Percentiles rank a stretch among this genome's conserved stretches.
Evolutionary conservation across 2,113 vertebrate genomes (phyloP).

Genomic region (Trinectes maculatus): DNA sequence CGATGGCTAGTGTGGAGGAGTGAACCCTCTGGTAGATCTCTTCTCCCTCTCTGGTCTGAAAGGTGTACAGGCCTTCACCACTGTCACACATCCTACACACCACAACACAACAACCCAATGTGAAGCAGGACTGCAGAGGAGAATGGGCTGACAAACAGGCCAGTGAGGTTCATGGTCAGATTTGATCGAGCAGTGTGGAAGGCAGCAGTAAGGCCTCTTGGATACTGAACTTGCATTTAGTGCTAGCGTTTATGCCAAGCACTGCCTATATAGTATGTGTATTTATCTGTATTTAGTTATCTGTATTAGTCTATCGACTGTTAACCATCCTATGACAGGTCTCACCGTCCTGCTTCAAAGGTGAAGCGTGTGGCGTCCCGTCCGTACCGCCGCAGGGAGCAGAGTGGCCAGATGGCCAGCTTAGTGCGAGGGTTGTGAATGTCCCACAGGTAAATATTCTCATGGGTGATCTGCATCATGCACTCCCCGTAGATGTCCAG

Average conservation of each 20-base stretch:
- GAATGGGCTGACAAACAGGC: no score
- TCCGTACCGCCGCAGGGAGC: conserved; percentile 92
- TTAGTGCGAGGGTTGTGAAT: conserved; percentile 92
- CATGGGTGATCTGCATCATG: conserved; percentile 96
- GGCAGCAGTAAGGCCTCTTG: not conserved
- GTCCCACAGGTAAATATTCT: conserved; percentile 99
- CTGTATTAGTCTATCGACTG: no score
- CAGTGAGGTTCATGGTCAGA: no score
- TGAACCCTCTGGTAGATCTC: conserved; percentile 98
- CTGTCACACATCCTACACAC: conserved; percentile 92
- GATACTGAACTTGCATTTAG: not conserved
- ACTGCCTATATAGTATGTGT: no score
- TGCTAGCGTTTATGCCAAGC: no score
- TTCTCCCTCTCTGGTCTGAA: conserved; percentile 95
- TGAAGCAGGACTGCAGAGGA: not conserved
- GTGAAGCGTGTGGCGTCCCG: conserved; percentile 93
- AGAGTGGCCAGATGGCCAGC: conserved; percentile 95
- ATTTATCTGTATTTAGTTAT: no score
- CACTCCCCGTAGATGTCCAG: conserved; percentile 96
- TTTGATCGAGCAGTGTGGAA: not conserved
- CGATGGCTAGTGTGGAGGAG: conserved; percentile 91
- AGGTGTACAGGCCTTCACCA: conserved; percentile 96
- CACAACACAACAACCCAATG: conserved; percentile 7
- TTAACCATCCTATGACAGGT: not conserved
- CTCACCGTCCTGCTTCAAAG: conserved; percentile 93